Evolutionary conservation across 2,113 vertebrate genomes (phyloP).

Genomic region (Pantherophis guttatus): DNA sequence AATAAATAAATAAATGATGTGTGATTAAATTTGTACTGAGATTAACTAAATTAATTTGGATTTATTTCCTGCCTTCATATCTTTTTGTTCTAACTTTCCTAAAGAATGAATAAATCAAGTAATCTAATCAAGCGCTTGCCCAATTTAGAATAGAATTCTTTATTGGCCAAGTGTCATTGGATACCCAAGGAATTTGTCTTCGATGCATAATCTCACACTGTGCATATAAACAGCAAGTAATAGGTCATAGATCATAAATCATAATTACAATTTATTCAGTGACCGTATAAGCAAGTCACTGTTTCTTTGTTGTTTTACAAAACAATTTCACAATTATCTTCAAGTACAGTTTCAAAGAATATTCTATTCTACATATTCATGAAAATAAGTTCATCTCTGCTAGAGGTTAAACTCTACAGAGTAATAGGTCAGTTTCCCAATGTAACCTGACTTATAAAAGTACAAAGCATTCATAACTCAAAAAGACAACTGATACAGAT

Average conservation of each 20-base stretch:
- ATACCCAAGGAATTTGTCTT: not conserved
- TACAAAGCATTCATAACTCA: not conserved
- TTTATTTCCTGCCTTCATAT: not conserved
- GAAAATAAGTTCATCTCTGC: not conserved
- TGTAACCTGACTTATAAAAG: not conserved
- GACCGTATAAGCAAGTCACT: not conserved
- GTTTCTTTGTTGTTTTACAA: not conserved
- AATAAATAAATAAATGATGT: constrained; percentile 5
- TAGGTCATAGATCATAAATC: not conserved
- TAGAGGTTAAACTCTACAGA: not conserved
- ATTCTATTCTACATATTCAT: not conserved
- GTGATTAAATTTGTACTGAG: not conserved
- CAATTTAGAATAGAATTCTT: not conserved
- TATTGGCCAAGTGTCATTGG: not conserved
- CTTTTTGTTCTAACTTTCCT: not conserved
- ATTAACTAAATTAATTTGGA: not conserved
- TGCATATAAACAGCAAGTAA: not conserved
- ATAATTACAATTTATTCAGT: not conserved
- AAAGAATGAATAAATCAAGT: not conserved
- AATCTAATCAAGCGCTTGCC: not conserved
- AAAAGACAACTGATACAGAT: not conserved
- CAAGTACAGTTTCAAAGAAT: not conserved
- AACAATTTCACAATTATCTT: not conserved
- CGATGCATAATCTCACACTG: not conserved
- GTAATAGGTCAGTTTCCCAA: not conserved